These are phyloP conservation scores for Aegithalos caudatus DNA, from an alignment of 2,113 vertebrate genomes.

Conservation along the genomic window DNA sequence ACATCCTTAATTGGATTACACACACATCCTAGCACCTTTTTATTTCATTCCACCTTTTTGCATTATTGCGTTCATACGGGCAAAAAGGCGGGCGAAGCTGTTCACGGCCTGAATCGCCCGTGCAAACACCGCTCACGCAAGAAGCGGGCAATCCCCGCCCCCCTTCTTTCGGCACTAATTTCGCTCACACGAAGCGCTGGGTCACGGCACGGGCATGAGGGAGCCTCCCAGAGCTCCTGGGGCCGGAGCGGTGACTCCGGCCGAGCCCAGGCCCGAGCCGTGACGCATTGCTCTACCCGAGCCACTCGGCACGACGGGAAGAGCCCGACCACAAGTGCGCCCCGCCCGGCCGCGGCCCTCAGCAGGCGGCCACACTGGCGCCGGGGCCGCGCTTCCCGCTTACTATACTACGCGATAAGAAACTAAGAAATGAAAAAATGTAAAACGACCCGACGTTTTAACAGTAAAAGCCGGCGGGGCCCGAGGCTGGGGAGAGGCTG, in stretches of 20 bases:
- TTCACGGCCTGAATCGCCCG: fast-evolving
- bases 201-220: too few species aligned
- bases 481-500: too few species aligned
- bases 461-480: background rate
- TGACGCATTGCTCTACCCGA: constrained; percentile 35
- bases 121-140: fast-evolving
- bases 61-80: fast-evolving
- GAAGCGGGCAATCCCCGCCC: fast-evolving
- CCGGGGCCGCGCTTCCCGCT: background rate
- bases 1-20: background rate
- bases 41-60: background rate
- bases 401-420: background rate
- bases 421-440: background rate
- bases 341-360: constrained; percentile 27
- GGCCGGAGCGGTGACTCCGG: background rate
- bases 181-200: background rate
- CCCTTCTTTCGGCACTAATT: background rate
- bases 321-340: background rate
- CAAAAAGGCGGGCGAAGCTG: fast-evolving
- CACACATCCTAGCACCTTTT: fast-evolving
- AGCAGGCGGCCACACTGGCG: background rate
- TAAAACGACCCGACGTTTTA: too few species aligned
- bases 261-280: background rate
- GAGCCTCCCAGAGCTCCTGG: fast-evolving
- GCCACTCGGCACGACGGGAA: background rate